These are phyloP conservation scores for Blastomussa wellsi DNA, from an alignment of 92 coral and sea anemone genomes.

Conservation along the genomic window DNA sequence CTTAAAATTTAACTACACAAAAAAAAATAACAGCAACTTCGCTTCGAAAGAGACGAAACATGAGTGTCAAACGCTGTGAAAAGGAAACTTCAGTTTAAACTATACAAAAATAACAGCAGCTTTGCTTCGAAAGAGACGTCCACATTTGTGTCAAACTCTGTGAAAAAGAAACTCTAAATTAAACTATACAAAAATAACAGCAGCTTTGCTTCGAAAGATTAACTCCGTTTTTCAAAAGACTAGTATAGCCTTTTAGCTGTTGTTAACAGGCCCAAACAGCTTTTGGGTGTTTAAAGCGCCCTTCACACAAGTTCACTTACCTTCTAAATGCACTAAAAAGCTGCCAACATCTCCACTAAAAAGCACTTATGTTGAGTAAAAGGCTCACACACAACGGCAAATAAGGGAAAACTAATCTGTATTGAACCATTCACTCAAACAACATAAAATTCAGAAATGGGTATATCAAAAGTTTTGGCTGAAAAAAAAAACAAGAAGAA, in stretches of 20 bases:
- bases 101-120: no score
- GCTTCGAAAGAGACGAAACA: no score
- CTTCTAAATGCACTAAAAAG: constrained; percentile 8
- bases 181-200: neutral
- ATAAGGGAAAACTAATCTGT: neutral
- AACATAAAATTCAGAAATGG: neutral
- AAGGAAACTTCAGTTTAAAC: no score
- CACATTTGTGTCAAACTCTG: neutral
- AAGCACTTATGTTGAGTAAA: neutral
- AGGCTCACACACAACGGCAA: no score
- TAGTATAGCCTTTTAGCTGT: neutral
- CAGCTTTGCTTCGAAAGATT: neutral
- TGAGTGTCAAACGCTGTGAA: no score
- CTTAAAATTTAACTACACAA: no score
- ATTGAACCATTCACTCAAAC: neutral
- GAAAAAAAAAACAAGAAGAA: neutral
- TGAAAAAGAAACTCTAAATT: neutral
- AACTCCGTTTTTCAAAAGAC: neutral
- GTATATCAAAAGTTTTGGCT: neutral
- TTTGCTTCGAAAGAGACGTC: no score
- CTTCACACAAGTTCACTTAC: neutral
- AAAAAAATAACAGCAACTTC: no score
- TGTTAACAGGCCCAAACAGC: constrained; percentile 17
- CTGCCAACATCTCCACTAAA: neutral
- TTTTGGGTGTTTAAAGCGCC: constrained; percentile 11